Base-by-base conservation (phyloP, 2,113 vertebrate species). In the Bambusicola thoracicus region DNA sequence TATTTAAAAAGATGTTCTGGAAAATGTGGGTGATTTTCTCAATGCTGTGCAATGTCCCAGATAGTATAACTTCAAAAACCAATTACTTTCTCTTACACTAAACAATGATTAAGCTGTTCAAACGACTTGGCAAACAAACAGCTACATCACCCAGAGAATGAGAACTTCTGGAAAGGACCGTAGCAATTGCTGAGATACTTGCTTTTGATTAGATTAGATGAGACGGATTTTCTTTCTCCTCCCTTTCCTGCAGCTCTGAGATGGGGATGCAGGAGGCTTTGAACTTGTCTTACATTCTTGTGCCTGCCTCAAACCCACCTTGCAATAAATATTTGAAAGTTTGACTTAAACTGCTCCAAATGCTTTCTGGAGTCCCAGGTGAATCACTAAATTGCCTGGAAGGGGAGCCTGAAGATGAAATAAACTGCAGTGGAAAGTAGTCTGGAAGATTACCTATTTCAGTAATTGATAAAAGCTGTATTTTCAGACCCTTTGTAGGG, bases 61-160 rank as follows among this genome's bases (percentile, higher is more conserved):
- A 70, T 69, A 80, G 41, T 67, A 67, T 83, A 83, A 87, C 84
- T 94, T 94, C 56, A 91, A 90, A 95, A 95, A 91, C 89, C 75
- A 88, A 93, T 96, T 90, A 78, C 88, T 94, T 94, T 77, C 59
- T 90, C 88, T 94, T 92, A 55, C 76, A 61, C 85, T 79, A 92
- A 95, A 93, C 85, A 86, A 72, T 88, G 90, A 91, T 94, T 95
- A 91, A 93, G 68, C 72, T 91, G 68, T 90, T 94, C 70, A 94
- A 89, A 89, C 27, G 27, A 61, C 55, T 90, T 91, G 81, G 83
- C 85, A 95, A 96, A 86, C 69, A 87, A 94, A 79, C 61, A 81
- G 62, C 87, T 89, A 82, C 72, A 93, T 27, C 56, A 93, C 69
- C 30, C 29, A 68, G 68, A 94, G 85, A 74, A 74, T 51, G 43